Base-by-base conservation (phyloP, 2,797 vertebrate species). In the Scolopax rusticola region DNA sequence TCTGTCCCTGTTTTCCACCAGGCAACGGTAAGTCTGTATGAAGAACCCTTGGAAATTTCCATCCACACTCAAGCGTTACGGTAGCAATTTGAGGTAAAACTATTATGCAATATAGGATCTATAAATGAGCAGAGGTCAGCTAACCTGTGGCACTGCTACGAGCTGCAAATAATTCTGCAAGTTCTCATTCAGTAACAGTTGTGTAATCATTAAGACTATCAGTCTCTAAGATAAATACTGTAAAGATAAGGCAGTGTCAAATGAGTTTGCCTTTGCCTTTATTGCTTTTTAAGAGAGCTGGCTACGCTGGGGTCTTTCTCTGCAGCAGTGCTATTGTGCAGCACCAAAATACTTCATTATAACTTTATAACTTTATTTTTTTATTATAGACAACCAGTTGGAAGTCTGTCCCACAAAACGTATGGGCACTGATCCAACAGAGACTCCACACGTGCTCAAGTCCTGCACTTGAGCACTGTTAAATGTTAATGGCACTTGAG, bases 11-110 rank as follows among this genome's bases (percentile, higher is more conserved):
- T 6, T 74, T 71, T 19, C 63, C 40, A 16, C 19, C 54, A 71
- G 79, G 5, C 54, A 32, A 3, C 0, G 1, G n/a, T 11, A 30
- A 17, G 24, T 4, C 73, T 6, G 13, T 11, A 0, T 6, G 2
- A 2, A 21, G 86, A 48, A 51, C 59, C 67, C 64, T 64, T 97
- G 96, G 96, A 97, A 97, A 97, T 95, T 97, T 97, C 97, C 96
- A 97, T 64, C 68, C 2, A 19, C 23, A 1, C 89, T 8, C 51
- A 1, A 76, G 71, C 38, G 0, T n/a, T 48, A 5, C 18, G 20
- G 74, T 56, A 91, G 91, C 18, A 0, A 1, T 21, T 11, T 53
- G 74, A 36, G 69, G 88, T 41, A 36, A 64, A 65, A 10, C 87
- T 81, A 8, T 95, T 89, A 65, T 40, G 63, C 94, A 96, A 97